Base-by-base conservation (phyloP, 2,888 invertebrate species). In the Artemia sp. region DNA sequence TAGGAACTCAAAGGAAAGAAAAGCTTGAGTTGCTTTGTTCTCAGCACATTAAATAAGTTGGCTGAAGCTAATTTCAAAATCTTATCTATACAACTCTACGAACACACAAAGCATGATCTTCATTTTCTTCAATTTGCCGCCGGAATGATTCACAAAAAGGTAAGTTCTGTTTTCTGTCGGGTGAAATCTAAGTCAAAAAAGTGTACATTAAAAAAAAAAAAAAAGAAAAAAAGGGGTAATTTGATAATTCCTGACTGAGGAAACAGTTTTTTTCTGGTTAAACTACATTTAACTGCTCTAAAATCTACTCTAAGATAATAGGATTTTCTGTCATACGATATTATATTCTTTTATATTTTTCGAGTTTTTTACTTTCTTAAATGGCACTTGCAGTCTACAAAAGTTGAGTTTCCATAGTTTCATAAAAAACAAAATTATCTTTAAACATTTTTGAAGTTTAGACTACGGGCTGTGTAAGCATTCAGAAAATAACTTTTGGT, bases 81-180 rank as follows among this genome's bases (percentile, higher is more conserved):
- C 8, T 24, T 58, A 19, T n/a, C 64, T 58, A 12, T 19, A 10
- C 64, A 24, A n/a, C 24, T 58, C 9, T n/a, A 1, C 38, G 38
- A 38, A 1, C 5, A 38, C 1, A 38, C 12, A 58, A n/a, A 58
- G 24, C 64, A 58, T n/a, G 64, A 19, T 58, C 10, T 24, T 19
- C 14, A 58, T 58, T n/a, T 9, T 19, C 10, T 24, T 24, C 64
- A n/a, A 8, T 24, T 58, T 58, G n/a, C 10, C 8, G 64, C 64
- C 10, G 24, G 64, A 24, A 58, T 58, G n/a, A 58, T 58, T 10
- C 64, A 58, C 64, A 58, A 58, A 58, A 58, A 58, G 64, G 64
- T 58, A 19, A 24, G 64, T 58, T 10, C 11, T 53, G 58, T 53
- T 53, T 6, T 53, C 58, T 12, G 14, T n/a, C 58, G n/a, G 8